Evolutionary conservation across 1,140 invertebrate genomes (phyloP), one percentile per base, ranked within the genome.

Genomic region (Hyles euphorbiae): DNA sequence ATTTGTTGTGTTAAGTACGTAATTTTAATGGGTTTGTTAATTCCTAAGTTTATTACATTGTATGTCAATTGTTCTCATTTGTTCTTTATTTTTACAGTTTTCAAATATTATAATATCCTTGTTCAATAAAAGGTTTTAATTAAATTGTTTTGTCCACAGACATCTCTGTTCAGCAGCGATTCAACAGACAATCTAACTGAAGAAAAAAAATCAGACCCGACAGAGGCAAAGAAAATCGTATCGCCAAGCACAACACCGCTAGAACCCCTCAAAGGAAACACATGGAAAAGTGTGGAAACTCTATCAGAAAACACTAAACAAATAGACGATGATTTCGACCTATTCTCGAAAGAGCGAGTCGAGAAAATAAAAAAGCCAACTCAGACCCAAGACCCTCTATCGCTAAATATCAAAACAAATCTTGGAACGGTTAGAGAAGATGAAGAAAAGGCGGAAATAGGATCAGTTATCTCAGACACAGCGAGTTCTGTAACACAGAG

Each of bases 301-400:
- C 51, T 83, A 11, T 52, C 48, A n/a, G 52, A 59, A 7, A 66
- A 65, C 6, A 10, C 63, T 4, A 76, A 72, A 43, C 71, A 77
- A 55, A 67, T 88, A 0, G 87, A 90, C 51, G 74, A 86, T 56
- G 88, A 89, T 67, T 90, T 90, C 40, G 88, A 90, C 51, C 73
- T 70, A 12, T 87, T 90, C 40, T 80, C 80, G 10, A 79, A 88
- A 78, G 75, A 86, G 62, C 69, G 87, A 56, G 55, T 74, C 4
- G 79, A 83, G 49, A 67, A 59, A 61, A 64, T 60, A 53, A 66
- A 53, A 58, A 74, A 65, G 67, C 63, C 70, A 22, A 60, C 52
- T 53, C 75, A 72, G 40, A 22, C 22, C 22, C 22, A 66, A 72
- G 32, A 76, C 80, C 33, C 67, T 83, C 3, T 86, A 56, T 58